Evolutionary conservation across 2,888 invertebrate species (phyloP), one percentile per base, ranked within the genome.

Genomic region (Asteroscopus sphinx): DNA sequence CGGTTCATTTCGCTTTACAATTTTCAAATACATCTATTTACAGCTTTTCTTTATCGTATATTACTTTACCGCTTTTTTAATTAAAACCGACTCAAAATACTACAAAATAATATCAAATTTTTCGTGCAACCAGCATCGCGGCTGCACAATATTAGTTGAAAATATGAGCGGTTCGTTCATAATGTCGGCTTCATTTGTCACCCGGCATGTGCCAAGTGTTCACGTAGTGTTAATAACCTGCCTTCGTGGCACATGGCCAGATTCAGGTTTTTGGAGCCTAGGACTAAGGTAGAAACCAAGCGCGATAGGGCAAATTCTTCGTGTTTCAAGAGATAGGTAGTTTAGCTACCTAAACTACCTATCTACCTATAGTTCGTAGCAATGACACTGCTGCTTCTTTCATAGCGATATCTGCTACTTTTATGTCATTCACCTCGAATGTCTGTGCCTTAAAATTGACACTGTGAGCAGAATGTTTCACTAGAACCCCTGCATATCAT

Each of bases 141-240:
- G 47, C 37, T 41, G 57, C 55, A 69, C 62, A 67, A 69, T 74
- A 72, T 76, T 72, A 72, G 72, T 62, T 51, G 67, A 65, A 76
- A 77, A 78, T 79, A 76, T 80, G 80, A 74, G 78, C 76, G 86
- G 83, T 87, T 86, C 85, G 83, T 86, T 91, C 89, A 91, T 91
- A 90, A 88, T 83, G 82, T 82, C 80, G 80, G 88, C 90, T 91
- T 92, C 92, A 92, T 93, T 93, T 92, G 92, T 93, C 92, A 91
- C 82, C 72, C 77, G 79, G 80, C 82, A 82, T 82, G 83, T 86
- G 90, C 89, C 88, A 89, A 87, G 82, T 80, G 86, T 72, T 81
- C 80, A 77, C 83, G 81, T 80, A 81, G 86, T 89, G 91, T 89
- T 91, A 91, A 92, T 92, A 91, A 89, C 90, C 87, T 77, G 85